Base-by-base conservation (phyloP, 2,797 vertebrate genomes). In the Labroides dimidiatus region DNA sequence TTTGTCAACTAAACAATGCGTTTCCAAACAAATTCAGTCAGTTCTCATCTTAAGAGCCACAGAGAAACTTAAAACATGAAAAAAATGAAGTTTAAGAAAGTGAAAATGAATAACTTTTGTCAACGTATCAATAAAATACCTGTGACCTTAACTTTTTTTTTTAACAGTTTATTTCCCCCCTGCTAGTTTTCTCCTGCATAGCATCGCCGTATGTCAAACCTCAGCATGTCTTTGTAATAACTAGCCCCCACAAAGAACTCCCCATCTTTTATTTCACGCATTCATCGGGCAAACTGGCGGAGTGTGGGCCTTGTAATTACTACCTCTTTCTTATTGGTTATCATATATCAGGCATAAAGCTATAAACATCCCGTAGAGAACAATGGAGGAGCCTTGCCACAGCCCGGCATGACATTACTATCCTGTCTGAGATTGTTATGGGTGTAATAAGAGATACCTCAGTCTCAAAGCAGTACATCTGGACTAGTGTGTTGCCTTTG, bases 251-350 rank as follows among this genome's bases (percentile, higher is more conserved):
- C 75, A 78, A 79, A 80, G 77, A 87, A 78, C 60, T 71, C 81
- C 71, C 72, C 86, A 67, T 87, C 88, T 93, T 91, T 87, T 76
- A 91, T 93, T 94, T 93, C 91, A 91, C 55, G 48, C 83, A 86
- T 91, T 87, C 84, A 89, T 90, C 89, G 87, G 76, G 75, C 75
- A 37, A 70, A 86, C 77, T 43, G 61, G 15, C 61, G 80, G 78
- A 88, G 83, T 88, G 89, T 87, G 82, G 84, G 85, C 76, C 91
- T 91, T 90, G 87, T 93, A 93, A 92, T 93, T 91, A 92, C 87
- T 84, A 84, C 80, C 80, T 88, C 79, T 84, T 82, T 84, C 90
- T 91, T 92, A 91, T 89, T 90, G 88, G 90, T 92, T 90, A 92
- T 92, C 89, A 75, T 84, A 88, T 93, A 89, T 92, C 92, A 87